Evolutionary conservation across 2,888 invertebrate species (phyloP).

Genomic region (Caradrina kadenii): DNA sequence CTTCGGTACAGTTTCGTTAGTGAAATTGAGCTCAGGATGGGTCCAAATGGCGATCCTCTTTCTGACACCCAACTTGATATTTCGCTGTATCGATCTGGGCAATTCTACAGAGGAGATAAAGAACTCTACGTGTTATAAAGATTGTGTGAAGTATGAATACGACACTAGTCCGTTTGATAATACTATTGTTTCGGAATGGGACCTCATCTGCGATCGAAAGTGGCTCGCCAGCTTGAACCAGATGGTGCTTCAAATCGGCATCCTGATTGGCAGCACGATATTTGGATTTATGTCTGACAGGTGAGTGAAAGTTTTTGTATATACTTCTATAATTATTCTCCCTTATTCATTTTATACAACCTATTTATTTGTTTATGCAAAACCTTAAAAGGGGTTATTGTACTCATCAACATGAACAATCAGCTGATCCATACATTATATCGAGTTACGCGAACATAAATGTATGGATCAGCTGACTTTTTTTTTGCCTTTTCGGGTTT

Average conservation of each 20-base stretch:
- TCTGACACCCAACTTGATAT: slow-evolving; percentile 91
- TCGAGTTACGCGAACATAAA: too few relatives aligned
- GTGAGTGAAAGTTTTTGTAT: slow-evolving; percentile 79
- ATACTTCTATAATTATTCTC: too few relatives aligned
- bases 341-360: too few relatives aligned
- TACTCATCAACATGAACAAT: too few relatives aligned
- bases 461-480: too few relatives aligned
- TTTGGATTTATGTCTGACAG: slow-evolving; percentile 94
- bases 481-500: too few relatives aligned
- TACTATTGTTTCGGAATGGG: slow-evolving; percentile 94
- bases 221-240: slow-evolving; percentile 93
- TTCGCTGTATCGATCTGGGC: slow-evolving; percentile 85
- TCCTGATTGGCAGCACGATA: slow-evolving; percentile 93
- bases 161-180: slow-evolving; percentile 92
- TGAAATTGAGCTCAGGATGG: slow-evolving; percentile 95
- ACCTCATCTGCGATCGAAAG: slow-evolving; percentile 92
- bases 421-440: too few relatives aligned
- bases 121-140: slow-evolving; percentile 84
- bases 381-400: too few relatives aligned
- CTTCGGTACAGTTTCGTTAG: slow-evolving; percentile 91
- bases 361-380: too few relatives aligned
- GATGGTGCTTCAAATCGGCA: slow-evolving; percentile 93
- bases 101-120: slow-evolving; percentile 72
- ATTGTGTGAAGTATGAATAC: slow-evolving; percentile 90
- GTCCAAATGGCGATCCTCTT: slow-evolving; percentile 94